A percentile compares a stretch with the other conserved stretches of the same genome.
Evolutionary conservation across 1,140 invertebrate species (phyloP).

Genomic region (Aethina tumida): DNA sequence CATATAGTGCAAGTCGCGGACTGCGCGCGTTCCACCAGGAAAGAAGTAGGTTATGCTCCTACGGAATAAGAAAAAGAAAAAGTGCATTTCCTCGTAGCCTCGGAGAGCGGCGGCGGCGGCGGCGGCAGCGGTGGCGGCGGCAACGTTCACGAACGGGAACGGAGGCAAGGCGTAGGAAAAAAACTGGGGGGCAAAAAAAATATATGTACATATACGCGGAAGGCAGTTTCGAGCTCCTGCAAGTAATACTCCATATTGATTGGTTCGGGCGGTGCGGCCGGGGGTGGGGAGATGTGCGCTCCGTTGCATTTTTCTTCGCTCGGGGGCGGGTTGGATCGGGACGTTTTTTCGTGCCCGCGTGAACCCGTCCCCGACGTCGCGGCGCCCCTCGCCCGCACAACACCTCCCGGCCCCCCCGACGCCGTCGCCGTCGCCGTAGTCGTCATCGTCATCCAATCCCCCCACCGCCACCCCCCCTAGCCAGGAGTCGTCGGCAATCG

Average conservation of each 20-base stretch:
- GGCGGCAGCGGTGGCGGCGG: constrained; percentile 29
- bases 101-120: constrained; percentile 35
- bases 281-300: too few relatives aligned
- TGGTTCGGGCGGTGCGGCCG: constrained; percentile 28
- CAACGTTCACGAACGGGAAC: constrained; percentile 34
- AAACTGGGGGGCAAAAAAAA: constrained; percentile 36
- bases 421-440: constrained; percentile 15
- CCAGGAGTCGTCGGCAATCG: constrained; percentile 1
- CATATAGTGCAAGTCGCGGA: too few relatives aligned
- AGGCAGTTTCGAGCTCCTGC: constrained; percentile 34
- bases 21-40: too few relatives aligned
- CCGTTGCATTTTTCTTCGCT: too few relatives aligned
- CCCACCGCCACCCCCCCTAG: background rate
- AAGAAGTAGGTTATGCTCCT: too few relatives aligned
- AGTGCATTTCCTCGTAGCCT: too few relatives aligned
- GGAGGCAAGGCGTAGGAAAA: constrained; percentile 26
- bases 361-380: constrained; percentile 13
- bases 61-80: too few relatives aligned
- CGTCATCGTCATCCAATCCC: constrained; percentile 4
- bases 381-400: too few relatives aligned
- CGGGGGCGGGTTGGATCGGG: too few relatives aligned
- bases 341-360: too few relatives aligned
- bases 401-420: constrained; percentile 19
- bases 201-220: constrained; percentile 36
- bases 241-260: constrained; percentile 37